Base-by-base conservation (phyloP, 2,797 vertebrate genomes). In the Oryzias sinensis region DNA sequence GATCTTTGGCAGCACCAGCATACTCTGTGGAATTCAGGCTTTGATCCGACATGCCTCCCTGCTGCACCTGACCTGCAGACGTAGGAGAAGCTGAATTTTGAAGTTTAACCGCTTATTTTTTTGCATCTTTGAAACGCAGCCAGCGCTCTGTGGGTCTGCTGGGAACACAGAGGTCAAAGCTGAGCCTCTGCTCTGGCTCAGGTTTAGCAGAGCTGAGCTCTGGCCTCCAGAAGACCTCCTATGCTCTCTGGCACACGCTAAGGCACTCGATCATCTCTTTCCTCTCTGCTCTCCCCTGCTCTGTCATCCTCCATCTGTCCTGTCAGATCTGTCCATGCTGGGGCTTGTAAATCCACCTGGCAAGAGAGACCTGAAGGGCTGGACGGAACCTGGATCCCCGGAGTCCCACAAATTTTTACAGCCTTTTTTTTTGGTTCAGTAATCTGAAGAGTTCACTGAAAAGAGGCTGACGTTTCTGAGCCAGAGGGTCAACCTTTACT, bases 271-370 rank as follows among this genome's bases (percentile, higher is more conserved):
- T 86, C 82, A 80, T 81, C 74, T 57, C 76, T 70, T 77, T 76
- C 62, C 46, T 56, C 27, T 13, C 22, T 14, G 46, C 52, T 67
- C 62, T 61, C 58, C 41, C 24, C 0, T 59, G 20, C 72, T 68
- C 68, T 33, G 71, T 64, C 62, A 14, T 73, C 75, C 73, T 56
- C 41, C 3, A 50, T 59, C 68, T 65, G 56, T 70, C 53, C 65
- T 80, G 79, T 84, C 82, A 74, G 72, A 81, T 82, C 84, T 81
- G 74, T 86, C 82, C 77, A 77, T 80, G 61, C 79, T 18, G 70
- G 63, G 79, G 25, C 81, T 77, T 80, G 63, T 87, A 81, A 88
- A 84, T 87, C 78, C 53, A 85, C 80, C 85, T 88, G 85, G 86
- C 84, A 86, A 72, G 74, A 71, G 54, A 61, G 65, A 43, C 74